A percentile compares a stretch with the other conserved stretches of the same genome.
These are phyloP conservation scores for Botrylloides violaceus DNA, from an alignment of 23 tunicate genomes.

Conservation along the genomic window DNA sequence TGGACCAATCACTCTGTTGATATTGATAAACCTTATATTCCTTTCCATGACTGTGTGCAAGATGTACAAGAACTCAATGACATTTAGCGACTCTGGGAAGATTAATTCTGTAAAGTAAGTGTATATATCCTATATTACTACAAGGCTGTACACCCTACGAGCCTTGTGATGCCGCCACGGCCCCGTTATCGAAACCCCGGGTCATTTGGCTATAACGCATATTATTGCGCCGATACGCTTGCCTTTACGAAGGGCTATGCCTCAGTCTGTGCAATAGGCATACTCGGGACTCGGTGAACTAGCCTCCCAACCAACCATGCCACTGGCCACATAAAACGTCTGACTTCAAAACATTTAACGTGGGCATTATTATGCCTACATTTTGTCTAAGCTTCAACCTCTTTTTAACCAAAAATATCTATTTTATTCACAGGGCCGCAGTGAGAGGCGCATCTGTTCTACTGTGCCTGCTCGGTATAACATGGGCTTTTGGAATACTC, in stretches of 20 bases:
- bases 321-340: no score
- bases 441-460: slow-evolving; percentile 74
- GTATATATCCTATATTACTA: neutral
- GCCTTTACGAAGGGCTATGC: no score
- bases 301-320: no score
- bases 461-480: slow-evolving; percentile 70
- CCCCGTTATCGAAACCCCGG: no score
- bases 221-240: no score
- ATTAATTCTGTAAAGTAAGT: slow-evolving; percentile 67
- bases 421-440: slow-evolving; percentile 32
- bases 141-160: neutral
- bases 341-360: no score
- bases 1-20: slow-evolving; percentile 64
- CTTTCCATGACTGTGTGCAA: slow-evolving; percentile 60
- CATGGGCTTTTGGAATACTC: slow-evolving; percentile 89
- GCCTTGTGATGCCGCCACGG: no score
- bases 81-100: slow-evolving; percentile 44
- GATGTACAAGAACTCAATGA: slow-evolving; percentile 46
- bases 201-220: no score
- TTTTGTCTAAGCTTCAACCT: neutral
- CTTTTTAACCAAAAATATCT: neutral
- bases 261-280: no score
- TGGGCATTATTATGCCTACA: no score
- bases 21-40: slow-evolving; percentile 49
- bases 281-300: no score